A percentile compares a stretch with the other conserved stretches of the same genome.
Conservation (phyloP, 2,797 vertebrate genomes). For the Eulemur mongoz region DNA sequence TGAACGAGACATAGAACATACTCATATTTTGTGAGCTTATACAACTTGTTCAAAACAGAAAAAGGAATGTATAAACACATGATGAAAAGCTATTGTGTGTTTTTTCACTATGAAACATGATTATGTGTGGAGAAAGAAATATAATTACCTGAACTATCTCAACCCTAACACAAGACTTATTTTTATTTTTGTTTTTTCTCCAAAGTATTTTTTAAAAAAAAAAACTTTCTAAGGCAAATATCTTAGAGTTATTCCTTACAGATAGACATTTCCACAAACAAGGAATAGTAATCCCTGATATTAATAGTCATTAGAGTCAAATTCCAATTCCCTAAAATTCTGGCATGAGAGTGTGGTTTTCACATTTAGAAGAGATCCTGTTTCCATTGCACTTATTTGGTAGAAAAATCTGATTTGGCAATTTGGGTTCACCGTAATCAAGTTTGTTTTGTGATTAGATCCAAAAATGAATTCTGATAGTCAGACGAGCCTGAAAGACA, state of each 20-base stretch:
- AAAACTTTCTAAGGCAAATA: background rate
- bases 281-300: background rate
- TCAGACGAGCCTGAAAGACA: background rate
- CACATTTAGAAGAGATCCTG: background rate
- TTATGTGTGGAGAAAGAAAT: background rate
- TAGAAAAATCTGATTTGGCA: background rate
- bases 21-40: background rate
- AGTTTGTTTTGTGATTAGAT: background rate
- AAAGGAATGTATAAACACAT: background rate
- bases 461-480: background rate
- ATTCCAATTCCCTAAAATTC: constrained; percentile 7
- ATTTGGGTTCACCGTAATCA: background rate
- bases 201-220: background rate
- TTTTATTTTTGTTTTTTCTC: background rate
- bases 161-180: background rate
- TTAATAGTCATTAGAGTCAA: background rate
- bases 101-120: background rate
- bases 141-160: background rate
- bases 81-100: background rate
- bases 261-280: background rate
- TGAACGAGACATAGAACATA: background rate
- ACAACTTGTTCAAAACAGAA: background rate
- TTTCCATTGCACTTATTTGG: background rate
- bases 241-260: background rate
- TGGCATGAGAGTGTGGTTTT: background rate